phyloP scores from a whole-genome alignment of 2,113 vertebrate genomes.

The Cephalophus harveyi region DNA sequence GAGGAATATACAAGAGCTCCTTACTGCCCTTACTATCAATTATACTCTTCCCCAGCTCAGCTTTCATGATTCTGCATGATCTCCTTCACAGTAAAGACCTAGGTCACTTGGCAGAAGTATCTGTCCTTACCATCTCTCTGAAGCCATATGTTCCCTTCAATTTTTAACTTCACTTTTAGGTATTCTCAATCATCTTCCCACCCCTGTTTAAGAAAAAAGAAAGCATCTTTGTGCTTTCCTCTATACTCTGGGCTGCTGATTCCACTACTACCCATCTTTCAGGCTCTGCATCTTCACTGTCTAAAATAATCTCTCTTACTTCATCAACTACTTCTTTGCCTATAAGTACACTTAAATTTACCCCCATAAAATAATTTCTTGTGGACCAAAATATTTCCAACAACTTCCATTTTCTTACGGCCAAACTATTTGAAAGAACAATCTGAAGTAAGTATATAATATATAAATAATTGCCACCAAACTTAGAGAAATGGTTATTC shows the following conservation, averaged over 20 bases:
- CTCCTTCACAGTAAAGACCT: background rate
- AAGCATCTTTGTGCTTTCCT: background rate
- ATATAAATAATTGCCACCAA: constrained; percentile 1
- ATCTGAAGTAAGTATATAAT: background rate
- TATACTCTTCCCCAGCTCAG: background rate
- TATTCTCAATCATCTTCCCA: background rate
- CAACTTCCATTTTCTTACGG: background rate
- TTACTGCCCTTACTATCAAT: background rate
- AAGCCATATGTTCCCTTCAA: background rate
- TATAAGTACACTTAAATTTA: background rate
- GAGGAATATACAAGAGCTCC: background rate
- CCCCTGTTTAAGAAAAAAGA: background rate
- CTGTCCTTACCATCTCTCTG: background rate
- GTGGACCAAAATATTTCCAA: background rate
- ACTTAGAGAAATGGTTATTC: background rate
- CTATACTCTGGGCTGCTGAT: background rate
- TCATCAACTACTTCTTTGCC: background rate
- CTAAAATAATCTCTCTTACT: background rate
- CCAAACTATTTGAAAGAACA: constrained; percentile 6
- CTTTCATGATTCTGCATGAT: background rate
- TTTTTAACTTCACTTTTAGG: background rate
- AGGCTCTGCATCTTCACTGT: background rate
- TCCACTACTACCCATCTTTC: background rate
- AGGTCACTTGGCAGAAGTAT: background rate
- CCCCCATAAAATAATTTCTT: background rate